A percentile compares a stretch with the other conserved stretches of the same genome.
Evolutionary conservation across 1,140 invertebrate species (phyloP).

Genomic region (Heliconius hermathena): DNA sequence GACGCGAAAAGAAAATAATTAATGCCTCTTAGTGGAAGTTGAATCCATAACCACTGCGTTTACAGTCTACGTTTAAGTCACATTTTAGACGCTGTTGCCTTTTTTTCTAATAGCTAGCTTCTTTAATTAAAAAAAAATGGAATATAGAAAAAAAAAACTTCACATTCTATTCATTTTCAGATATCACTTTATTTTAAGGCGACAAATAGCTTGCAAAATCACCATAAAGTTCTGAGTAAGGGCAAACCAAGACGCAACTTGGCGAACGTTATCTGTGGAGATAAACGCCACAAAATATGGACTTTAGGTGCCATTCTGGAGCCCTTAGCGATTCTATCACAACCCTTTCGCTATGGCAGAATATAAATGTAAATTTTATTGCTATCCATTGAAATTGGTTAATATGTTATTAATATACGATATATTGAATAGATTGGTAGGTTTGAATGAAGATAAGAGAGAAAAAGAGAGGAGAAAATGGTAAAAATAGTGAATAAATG

Average conservation of each 20-base stretch:
- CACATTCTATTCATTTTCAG: neutral
- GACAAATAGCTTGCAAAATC: conserved; percentile 18
- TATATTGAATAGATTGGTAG: neutral
- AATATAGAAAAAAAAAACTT: neutral
- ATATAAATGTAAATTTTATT: conserved; percentile 1
- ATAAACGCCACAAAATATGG: conserved; percentile 25
- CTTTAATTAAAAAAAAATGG: too few relatives aligned
- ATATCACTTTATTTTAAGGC: neutral
- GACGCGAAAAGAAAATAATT: too few relatives aligned
- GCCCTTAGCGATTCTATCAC: conserved; percentile 16
- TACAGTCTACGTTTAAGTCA: too few relatives aligned
- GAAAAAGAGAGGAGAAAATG: neutral
- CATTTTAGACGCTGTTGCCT: too few relatives aligned
- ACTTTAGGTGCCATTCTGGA: conserved; percentile 17
- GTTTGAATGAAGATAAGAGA: too few relatives aligned
- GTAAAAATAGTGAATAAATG: neutral
- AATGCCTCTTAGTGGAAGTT: too few relatives aligned
- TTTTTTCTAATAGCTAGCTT: too few relatives aligned
- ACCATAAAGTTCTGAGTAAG: conserved; percentile 22
- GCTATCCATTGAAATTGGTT: neutral
- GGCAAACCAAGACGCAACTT: conserved; percentile 12
- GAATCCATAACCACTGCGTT: too few relatives aligned
- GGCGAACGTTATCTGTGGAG: conserved; percentile 5
- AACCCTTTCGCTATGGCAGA: neutral
- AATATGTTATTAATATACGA: neutral